phyloP scores from a whole-genome alignment of 2,797 vertebrate genomes.

The Brachyalestes nurse region DNA sequence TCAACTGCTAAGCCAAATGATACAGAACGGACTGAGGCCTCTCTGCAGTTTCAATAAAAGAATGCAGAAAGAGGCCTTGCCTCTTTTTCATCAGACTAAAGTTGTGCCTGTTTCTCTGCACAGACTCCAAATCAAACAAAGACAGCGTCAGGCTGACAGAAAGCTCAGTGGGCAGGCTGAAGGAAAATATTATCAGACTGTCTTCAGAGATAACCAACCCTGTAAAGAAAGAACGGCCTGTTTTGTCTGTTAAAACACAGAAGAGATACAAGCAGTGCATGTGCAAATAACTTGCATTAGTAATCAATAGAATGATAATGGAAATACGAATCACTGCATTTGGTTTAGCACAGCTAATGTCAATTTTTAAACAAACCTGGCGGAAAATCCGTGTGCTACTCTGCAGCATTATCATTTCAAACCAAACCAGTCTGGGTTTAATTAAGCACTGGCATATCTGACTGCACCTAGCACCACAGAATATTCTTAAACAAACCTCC shows the following conservation, averaged over 20 bases:
- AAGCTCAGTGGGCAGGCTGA: slow-evolving; percentile 24
- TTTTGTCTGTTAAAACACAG: neutral
- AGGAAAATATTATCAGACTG: slow-evolving; percentile 43
- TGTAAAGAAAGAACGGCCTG: slow-evolving; percentile 1
- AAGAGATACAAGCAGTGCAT: neutral
- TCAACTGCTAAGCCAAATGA: neutral
- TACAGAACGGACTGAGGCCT: neutral
- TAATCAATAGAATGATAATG: neutral
- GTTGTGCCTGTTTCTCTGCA: slow-evolving; percentile 14
- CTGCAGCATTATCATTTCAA: slow-evolving; percentile 6
- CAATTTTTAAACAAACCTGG: neutral
- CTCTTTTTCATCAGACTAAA: slow-evolving; percentile 27
- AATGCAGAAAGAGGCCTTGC: slow-evolving; percentile 27
- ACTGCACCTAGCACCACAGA: slow-evolving; percentile 27
- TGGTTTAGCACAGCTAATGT: neutral
- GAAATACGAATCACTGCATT: neutral
- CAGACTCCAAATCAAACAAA: slow-evolving; percentile 50
- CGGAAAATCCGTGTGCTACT: neutral
- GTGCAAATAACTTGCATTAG: neutral
- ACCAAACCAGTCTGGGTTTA: neutral
- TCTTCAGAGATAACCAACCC: slow-evolving; percentile 38
- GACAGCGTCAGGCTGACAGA: slow-evolving; percentile 27
- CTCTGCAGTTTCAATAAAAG: neutral
- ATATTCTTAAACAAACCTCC: slow-evolving; percentile 24
- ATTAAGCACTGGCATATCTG: slow-evolving; percentile 13